Percentiles rank a stretch among this genome's conserved stretches.
These are phyloP conservation scores for Eretmocerus hayati DNA, from an alignment of 2,888 invertebrate species.

Conservation along the genomic window DNA sequence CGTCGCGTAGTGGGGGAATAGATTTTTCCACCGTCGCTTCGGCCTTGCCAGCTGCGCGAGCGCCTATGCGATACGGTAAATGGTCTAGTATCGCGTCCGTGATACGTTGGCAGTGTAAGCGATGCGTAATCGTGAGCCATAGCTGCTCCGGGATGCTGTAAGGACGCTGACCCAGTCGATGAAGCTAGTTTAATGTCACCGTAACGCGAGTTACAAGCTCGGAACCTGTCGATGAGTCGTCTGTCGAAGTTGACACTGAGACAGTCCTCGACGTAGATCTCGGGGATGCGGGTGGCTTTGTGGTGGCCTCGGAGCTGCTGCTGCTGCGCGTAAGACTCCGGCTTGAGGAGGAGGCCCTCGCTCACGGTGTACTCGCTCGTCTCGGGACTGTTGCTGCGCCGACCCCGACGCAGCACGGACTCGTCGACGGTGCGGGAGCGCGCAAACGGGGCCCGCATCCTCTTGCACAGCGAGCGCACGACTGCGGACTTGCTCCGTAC, in stretches of 20 bases:
- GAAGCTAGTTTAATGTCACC: constrained; percentile 23
- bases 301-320: background rate
- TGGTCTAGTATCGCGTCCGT: background rate
- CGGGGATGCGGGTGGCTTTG: constrained; percentile 35
- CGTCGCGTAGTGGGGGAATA: background rate
- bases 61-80: constrained; percentile 14
- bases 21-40: constrained; percentile 12
- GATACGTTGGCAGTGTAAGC: constrained; percentile 6
- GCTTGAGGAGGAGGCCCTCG: constrained; percentile 36
- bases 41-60: constrained; percentile 34
- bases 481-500: constrained; percentile 49
- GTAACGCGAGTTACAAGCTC: constrained; percentile 26
- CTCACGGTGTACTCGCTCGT: constrained; percentile 41
- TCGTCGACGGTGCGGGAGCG: constrained; percentile 46
- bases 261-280: constrained; percentile 42
- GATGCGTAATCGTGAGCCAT: constrained; percentile 4
- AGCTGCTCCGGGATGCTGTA: constrained; percentile 9
- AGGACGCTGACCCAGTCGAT: constrained; percentile 6
- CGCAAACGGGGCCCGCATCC: constrained; percentile 44
- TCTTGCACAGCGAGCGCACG: constrained; percentile 46
- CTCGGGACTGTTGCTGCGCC: constrained; percentile 31
- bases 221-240: constrained; percentile 36
- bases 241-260: constrained; percentile 38
- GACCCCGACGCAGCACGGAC: constrained; percentile 33
- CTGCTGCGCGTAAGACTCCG: background rate